Conservation (phyloP, 2,113 vertebrate genomes). For the Gymnobelideus leadbeateri region DNA sequence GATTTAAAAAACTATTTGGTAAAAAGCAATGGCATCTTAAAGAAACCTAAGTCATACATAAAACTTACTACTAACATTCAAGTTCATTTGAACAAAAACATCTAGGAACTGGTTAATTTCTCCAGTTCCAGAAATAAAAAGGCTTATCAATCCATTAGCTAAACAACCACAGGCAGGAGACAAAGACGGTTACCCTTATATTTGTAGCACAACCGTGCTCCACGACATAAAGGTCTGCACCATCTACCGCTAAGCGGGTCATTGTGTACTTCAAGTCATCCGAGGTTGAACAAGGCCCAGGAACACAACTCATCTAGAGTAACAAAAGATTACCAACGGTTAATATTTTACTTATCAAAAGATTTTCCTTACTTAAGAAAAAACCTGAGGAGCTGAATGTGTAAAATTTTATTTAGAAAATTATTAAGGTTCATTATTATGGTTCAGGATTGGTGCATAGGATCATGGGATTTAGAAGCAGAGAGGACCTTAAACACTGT, state of each 20-base stretch:
- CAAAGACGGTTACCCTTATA: constrained; percentile 87
- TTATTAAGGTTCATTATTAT: neutral
- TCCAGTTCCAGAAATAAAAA: neutral
- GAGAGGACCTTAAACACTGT: neutral
- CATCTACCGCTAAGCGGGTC: constrained; percentile 95
- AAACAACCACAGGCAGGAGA: neutral
- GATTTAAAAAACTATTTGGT: neutral
- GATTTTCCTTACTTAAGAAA: constrained; percentile 10
- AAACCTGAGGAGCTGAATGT: neutral
- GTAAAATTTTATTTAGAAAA: neutral
- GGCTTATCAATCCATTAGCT: neutral
- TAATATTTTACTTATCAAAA: constrained; percentile 8
- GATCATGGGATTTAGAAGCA: neutral
- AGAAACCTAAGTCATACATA: neutral
- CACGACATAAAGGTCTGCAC: constrained; percentile 94
- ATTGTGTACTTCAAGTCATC: constrained; percentile 98
- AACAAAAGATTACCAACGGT: neutral
- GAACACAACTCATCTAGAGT: constrained; percentile 89
- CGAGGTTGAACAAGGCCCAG: constrained; percentile 94
- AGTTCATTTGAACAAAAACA: neutral
- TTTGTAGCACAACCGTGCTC: constrained; percentile 97
- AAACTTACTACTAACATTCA: neutral
- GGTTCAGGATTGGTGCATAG: neutral
- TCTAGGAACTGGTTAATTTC: neutral
- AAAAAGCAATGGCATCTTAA: neutral